Base-by-base conservation (phyloP, 2,888 invertebrate species). In the Ligdia adustata region DNA sequence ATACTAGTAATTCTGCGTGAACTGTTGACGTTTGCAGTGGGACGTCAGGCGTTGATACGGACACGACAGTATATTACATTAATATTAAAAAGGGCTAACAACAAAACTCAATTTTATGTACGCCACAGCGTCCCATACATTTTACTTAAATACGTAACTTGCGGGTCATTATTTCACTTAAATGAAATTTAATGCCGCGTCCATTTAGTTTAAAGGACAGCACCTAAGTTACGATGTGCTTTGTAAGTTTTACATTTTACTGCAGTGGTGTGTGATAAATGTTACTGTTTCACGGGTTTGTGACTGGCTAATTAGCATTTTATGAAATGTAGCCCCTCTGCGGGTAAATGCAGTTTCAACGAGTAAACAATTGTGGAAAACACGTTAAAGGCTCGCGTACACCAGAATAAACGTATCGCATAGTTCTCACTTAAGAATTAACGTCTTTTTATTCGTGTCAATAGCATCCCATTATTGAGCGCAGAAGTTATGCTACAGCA, bases 141-240 rank as follows among this genome's bases (percentile, higher is more conserved):
- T 70, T 66, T 66, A 64, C n/a, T 22, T 22, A 22, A 22, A n/a
- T 63, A 58, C 46, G 59, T 22, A 16, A 33, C 26, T 24, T 34
- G 22, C 13, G 4, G 67, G 67, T 76, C 72, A 67, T 75, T 73
- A 70, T 62, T 55, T 61, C 45, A 46, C 64, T 74, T n/a, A 72
- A 77, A 76, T 73, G 69, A 68, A 72, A 75, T 74, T 72, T 74
- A 72, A 73, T 67, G 64, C 50, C 50, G 51, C 50, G 49, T 63
- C 61, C 59, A 62, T 72, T 68, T 65, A 55, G 44, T 57, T 55
- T 20, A 37, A 42, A 37, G 37, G 37, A 28, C 41, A 15, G 24
- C 44, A 20, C 11, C 28, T 42, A 20, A 33, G 7, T 35, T 15
- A 15, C n/a, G n/a, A n/a, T n/a, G n/a, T 20, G 33, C 32, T 35